Conservation (phyloP, 2,797 vertebrate species). For the Tangara arthus region DNA sequence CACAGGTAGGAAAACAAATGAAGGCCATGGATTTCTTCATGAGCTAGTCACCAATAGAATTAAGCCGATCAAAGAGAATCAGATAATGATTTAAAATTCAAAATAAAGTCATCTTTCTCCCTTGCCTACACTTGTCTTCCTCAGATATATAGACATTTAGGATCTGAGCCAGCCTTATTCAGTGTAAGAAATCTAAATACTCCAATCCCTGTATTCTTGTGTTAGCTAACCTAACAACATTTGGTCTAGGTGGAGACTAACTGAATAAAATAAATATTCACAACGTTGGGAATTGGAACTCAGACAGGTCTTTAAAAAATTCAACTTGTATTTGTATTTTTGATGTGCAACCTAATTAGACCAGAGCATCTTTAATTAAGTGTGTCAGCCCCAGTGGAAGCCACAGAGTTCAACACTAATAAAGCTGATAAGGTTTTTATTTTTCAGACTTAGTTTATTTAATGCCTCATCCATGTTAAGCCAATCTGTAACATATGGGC, state of each 20-base stretch:
- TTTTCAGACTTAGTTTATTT: constrained; percentile 79
- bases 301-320: constrained; percentile 67
- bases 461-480: constrained; percentile 79
- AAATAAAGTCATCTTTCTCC: background rate
- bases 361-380: constrained; percentile 83
- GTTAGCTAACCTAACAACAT: background rate
- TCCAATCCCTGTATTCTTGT: background rate
- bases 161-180: background rate
- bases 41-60: constrained; percentile 62
- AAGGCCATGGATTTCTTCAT: constrained; percentile 61
- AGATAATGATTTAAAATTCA: constrained; percentile 60
- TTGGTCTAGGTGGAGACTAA: constrained; percentile 6
- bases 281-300: constrained; percentile 62
- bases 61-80: constrained; percentile 36
- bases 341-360: constrained; percentile 82
- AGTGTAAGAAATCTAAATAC: background rate
- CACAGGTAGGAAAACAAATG: constrained; percentile 45
- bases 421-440: constrained; percentile 83
- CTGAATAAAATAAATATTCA: constrained; percentile 59
- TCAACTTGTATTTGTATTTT: constrained; percentile 74
- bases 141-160: background rate
- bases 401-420: constrained; percentile 78
- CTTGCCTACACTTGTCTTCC: background rate
- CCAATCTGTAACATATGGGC: constrained; percentile 82
- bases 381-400: constrained; percentile 78